These are phyloP conservation scores for Xestia sexstrigata DNA, from an alignment of 2,888 invertebrate species.

Conservation along the genomic window DNA sequence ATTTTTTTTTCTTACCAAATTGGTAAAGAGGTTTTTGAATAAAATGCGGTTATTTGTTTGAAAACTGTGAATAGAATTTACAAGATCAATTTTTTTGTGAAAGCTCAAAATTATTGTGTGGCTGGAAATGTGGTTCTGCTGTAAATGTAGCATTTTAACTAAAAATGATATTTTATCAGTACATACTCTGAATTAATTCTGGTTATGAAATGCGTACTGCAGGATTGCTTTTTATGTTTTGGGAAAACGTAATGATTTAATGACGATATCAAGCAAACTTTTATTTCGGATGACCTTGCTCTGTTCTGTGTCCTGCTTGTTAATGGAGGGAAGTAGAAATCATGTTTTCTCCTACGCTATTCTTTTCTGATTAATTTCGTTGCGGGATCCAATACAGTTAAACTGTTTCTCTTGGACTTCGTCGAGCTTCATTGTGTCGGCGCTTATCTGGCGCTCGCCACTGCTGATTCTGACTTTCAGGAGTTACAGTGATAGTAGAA, in stretches of 20 bases:
- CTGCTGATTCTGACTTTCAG: background rate
- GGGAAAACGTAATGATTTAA: background rate
- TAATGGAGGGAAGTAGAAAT: background rate
- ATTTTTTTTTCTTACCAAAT: conserved; percentile 19
- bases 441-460: background rate
- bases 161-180: background rate
- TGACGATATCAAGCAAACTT: background rate
- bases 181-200: background rate
- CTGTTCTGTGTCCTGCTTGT: no score
- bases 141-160: background rate
- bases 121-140: background rate
- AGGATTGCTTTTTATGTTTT: background rate
- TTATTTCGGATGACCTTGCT: background rate
- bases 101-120: background rate
- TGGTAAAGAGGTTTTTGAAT: conserved; percentile 1
- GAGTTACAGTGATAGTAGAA: background rate
- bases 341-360: background rate
- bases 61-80: conserved; percentile 14
- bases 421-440: background rate
- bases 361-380: background rate
- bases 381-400: background rate
- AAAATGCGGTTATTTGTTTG: conserved; percentile 1
- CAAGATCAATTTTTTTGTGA: conserved; percentile 4
- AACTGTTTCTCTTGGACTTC: background rate
- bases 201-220: background rate